Evolutionary conservation across 1,140 invertebrate genomes (phyloP).

Genomic region (Drosophila leontia): DNA sequence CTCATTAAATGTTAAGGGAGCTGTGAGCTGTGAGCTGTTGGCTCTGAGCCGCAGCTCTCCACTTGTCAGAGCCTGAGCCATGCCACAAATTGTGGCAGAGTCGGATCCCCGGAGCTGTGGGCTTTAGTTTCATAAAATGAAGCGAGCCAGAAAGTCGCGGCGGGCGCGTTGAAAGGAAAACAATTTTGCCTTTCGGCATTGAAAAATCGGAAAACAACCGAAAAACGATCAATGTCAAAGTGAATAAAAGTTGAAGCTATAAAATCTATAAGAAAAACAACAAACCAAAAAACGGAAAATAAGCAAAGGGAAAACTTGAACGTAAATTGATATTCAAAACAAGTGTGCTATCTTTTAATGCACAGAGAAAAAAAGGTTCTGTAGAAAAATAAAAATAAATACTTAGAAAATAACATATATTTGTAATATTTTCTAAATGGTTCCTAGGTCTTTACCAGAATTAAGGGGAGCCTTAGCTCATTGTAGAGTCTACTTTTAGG

Average conservation of each 20-base stretch:
- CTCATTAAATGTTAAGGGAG: conserved; percentile 82
- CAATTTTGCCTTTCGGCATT: conserved; percentile 41
- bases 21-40: conserved; percentile 27
- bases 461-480: background rate
- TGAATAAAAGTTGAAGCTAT: conserved; percentile 50
- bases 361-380: background rate
- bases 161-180: conserved; percentile 58
- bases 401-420: background rate
- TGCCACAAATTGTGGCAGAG: conserved; percentile 46
- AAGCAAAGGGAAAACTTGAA: too few relatives aligned
- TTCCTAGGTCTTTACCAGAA: too few relatives aligned
- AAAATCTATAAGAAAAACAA: conserved; percentile 28
- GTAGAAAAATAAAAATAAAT: background rate
- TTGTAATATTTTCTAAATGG: background rate
- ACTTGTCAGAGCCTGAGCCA: conserved; percentile 23
- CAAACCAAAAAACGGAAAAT: conserved; percentile 20
- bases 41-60: conserved; percentile 29
- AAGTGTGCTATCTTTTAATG: conserved; percentile 41
- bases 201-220: conserved; percentile 9
- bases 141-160: conserved; percentile 74
- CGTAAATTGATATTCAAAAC: conserved; percentile 71
- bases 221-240: conserved; percentile 36
- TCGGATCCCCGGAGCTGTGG: conserved; percentile 32
- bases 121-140: conserved; percentile 75
- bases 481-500: background rate